Evolutionary conservation across 2,888 invertebrate genomes (phyloP).

Genomic region (Mythimna lalbum): DNA sequence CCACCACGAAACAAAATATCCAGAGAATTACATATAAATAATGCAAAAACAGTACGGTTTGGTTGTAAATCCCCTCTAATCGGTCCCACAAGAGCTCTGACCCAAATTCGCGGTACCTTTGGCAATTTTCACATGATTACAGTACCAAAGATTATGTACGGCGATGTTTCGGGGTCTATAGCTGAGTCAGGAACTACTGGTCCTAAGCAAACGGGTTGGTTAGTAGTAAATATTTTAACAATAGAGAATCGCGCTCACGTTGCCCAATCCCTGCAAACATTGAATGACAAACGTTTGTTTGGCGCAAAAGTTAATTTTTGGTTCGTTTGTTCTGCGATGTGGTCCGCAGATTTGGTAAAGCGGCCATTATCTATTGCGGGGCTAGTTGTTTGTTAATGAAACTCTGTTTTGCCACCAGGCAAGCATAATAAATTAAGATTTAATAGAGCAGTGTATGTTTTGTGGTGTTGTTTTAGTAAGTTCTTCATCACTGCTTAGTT

Average conservation of each 20-base stretch:
- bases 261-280: slow-evolving; percentile 53
- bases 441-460: slow-evolving; percentile 26
- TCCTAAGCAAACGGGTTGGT: slow-evolving; percentile 79
- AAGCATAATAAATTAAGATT: slow-evolving; percentile 41
- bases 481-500: slow-evolving; percentile 7
- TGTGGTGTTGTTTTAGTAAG: slow-evolving; percentile 27
- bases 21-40: slow-evolving; percentile 64
- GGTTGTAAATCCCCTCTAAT: slow-evolving; percentile 69
- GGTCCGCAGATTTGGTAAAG: slow-evolving; percentile 26
- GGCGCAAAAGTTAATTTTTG: slow-evolving; percentile 59
- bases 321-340: slow-evolving; percentile 38
- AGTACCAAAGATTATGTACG: slow-evolving; percentile 60
- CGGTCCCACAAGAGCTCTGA: slow-evolving; percentile 67
- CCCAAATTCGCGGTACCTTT: slow-evolving; percentile 65
- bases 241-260: slow-evolving; percentile 62
- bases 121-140: slow-evolving; percentile 68
- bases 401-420: slow-evolving; percentile 37
- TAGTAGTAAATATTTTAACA: slow-evolving; percentile 80
- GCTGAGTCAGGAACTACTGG: slow-evolving; percentile 79
- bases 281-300: slow-evolving; percentile 61
- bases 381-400: slow-evolving; percentile 25
- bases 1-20: slow-evolving; percentile 45
- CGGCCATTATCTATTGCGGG: slow-evolving; percentile 23
- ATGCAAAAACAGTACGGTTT: slow-evolving; percentile 66
- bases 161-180: slow-evolving; percentile 65